A percentile compares a stretch with the other conserved stretches of the same genome.
Evolutionary conservation across 2,113 vertebrate genomes (phyloP).

Genomic region (Crotalus tigris): DNA sequence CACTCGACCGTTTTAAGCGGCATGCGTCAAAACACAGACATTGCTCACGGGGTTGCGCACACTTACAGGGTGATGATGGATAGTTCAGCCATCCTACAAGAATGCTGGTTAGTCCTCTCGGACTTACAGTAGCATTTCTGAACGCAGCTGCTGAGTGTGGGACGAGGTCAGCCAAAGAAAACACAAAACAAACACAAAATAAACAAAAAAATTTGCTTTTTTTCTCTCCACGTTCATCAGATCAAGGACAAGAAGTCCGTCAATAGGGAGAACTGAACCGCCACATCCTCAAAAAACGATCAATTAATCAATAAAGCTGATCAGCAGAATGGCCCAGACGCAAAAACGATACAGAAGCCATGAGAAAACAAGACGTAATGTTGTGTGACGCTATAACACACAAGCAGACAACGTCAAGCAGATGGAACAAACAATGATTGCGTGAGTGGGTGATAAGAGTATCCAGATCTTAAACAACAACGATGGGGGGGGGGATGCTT

Average conservation of each 20-base stretch:
- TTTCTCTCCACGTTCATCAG: conserved; percentile 52
- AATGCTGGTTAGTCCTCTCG: conserved; percentile 96
- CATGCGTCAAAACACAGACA: conserved; percentile 69
- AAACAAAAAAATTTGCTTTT: not conserved
- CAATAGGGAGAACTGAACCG: conserved; percentile 49
- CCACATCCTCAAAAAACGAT: not conserved
- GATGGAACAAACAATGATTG: not conserved
- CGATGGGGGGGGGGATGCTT: not conserved
- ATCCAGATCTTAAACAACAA: not conserved
- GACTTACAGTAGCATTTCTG: conserved; percentile 99
- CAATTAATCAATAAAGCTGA: conserved; percentile 16
- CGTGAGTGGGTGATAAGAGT: not conserved
- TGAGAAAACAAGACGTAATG: not conserved
- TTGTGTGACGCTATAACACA: not conserved
- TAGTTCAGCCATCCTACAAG: conserved; percentile 99
- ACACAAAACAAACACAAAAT: conserved; percentile 33
- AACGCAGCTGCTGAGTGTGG: conserved; percentile 98
- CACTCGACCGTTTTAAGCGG: conserved; percentile 43
- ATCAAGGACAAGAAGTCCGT: conserved; percentile 63
- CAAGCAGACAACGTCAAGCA: not conserved
- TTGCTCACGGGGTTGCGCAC: conserved; percentile 72
- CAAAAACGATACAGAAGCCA: conserved; percentile 38
- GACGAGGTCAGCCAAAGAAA: conserved; percentile 84
- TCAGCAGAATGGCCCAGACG: conserved; percentile 28
- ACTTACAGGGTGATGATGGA: conserved; percentile 99